Evolutionary conservation across 2,888 invertebrate genomes (phyloP).

Genomic region (Gisinianus flammeolus): DNA sequence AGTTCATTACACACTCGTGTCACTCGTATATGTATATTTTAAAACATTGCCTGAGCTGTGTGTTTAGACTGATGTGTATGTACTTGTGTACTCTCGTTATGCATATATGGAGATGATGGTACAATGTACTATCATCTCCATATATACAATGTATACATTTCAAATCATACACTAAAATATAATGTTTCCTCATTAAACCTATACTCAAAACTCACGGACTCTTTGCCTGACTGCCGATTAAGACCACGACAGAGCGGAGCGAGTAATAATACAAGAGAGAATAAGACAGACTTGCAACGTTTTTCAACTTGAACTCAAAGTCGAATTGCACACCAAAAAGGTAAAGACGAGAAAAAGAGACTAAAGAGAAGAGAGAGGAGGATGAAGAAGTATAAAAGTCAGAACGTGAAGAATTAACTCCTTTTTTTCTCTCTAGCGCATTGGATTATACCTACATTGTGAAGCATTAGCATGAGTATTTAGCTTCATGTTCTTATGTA

Average conservation of each 20-base stretch:
- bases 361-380: neutral
- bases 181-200: neutral
- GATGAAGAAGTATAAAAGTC: conserved; percentile 9
- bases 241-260: conserved; percentile 18
- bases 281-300: neutral
- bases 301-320: neutral
- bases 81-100: no score
- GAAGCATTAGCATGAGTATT: neutral
- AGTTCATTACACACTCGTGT: no score
- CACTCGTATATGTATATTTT: no score
- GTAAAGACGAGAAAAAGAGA: neutral
- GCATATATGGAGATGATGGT: no score
- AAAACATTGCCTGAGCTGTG: no score
- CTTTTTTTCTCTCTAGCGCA: neutral
- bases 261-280: neutral
- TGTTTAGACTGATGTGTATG: no score
- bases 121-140: neutral
- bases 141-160: neutral
- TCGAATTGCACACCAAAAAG: neutral
- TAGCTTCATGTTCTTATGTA: neutral
- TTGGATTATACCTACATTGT: neutral
- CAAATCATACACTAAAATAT: neutral
- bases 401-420: neutral
- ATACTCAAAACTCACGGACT: neutral
- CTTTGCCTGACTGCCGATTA: conserved; percentile 24